Conservation (phyloP, 2,888 invertebrate species). For the Eremobia ochroleuca region DNA sequence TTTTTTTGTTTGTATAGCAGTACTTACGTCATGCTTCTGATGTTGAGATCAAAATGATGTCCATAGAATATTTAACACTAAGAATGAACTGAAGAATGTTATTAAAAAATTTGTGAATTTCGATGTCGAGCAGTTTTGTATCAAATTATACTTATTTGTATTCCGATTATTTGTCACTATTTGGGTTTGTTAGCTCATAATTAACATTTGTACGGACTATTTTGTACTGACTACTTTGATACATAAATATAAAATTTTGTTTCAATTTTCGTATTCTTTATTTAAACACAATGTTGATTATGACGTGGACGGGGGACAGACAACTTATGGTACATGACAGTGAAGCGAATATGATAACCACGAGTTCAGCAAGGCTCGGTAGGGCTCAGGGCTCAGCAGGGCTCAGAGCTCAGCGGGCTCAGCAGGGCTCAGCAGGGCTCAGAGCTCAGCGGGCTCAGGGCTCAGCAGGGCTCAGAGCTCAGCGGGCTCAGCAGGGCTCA, state of each 20-base stretch:
- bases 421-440: too few relatives aligned
- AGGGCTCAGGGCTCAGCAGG: slow-evolving; percentile 75
- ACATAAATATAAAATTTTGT: slow-evolving; percentile 32
- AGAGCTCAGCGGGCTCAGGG: too few relatives aligned
- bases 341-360: background rate
- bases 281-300: slow-evolving; percentile 4
- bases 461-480: slow-evolving; percentile 75
- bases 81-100: too few relatives aligned
- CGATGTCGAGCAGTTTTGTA: background rate
- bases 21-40: background rate
- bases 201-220: background rate
- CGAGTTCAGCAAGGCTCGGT: background rate
- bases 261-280: slow-evolving; percentile 30
- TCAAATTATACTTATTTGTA: background rate
- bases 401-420: slow-evolving; percentile 67
- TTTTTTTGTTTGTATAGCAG: background rate
- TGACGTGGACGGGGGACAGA: slow-evolving; percentile 6
- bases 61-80: background rate
- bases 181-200: background rate
- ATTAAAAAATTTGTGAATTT: background rate
- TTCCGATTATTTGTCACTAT: background rate
- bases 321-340: slow-evolving; percentile 3
- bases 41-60: background rate
- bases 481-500: slow-evolving; percentile 64
- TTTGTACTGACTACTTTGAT: background rate